Conservation (phyloP, 2,113 vertebrate species). For the Charina bottae region DNA sequence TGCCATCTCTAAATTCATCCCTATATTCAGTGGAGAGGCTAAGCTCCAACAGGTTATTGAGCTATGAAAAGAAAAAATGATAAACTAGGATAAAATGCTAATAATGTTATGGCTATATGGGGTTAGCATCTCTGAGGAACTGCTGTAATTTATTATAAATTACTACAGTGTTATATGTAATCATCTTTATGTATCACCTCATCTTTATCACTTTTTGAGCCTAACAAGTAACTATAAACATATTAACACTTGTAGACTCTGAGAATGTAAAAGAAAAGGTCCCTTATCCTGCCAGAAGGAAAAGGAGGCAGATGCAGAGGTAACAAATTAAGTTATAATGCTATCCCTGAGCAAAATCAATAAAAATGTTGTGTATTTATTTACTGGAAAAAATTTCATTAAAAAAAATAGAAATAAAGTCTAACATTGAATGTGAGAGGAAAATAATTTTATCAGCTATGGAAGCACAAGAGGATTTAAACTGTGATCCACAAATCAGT, state of each 20-base stretch:
- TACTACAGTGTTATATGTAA: constrained; percentile 16
- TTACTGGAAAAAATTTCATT: neutral
- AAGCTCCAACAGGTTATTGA: constrained; percentile 73
- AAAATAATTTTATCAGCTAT: neutral
- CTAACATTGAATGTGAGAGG: neutral
- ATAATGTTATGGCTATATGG: constrained; percentile 72
- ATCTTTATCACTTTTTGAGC: constrained; percentile 3
- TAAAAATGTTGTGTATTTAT: neutral
- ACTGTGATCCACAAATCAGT: neutral
- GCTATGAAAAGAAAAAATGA: constrained; percentile 71
- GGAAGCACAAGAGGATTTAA: neutral
- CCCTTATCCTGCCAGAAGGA: neutral
- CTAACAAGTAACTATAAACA: neutral
- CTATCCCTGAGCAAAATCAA: neutral
- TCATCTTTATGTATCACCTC: constrained; percentile 8
- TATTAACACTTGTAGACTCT: neutral
- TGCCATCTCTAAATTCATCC: neutral
- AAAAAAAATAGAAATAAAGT: neutral
- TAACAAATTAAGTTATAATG: neutral
- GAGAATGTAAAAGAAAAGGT: neutral
- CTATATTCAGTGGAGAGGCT: constrained; percentile 40
- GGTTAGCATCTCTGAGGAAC: constrained; percentile 45
- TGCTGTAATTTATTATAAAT: constrained; percentile 36
- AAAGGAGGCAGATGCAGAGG: neutral
- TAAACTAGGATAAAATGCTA: constrained; percentile 69